phyloP scores from a whole-genome alignment of 2,888 invertebrate species.

The Drosophila ustulata region DNA sequence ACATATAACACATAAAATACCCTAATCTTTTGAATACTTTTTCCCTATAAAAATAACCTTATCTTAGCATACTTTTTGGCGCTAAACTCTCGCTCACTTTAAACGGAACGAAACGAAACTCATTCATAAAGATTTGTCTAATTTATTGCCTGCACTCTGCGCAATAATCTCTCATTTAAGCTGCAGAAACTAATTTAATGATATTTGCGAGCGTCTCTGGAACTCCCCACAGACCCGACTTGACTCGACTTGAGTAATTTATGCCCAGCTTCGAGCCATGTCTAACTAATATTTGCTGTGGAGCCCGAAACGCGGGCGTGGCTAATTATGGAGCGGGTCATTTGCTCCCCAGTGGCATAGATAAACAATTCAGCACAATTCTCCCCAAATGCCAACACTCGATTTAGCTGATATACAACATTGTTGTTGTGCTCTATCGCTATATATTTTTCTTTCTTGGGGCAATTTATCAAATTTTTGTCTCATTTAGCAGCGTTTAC shows the following conservation, averaged over 20 bases:
- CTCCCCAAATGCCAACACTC: slow-evolving; percentile 19
- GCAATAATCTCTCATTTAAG: slow-evolving; percentile 75
- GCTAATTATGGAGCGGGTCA: slow-evolving; percentile 66
- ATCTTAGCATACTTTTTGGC: slow-evolving; percentile 13
- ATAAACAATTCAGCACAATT: slow-evolving; percentile 40
- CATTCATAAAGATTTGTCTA: slow-evolving; percentile 76
- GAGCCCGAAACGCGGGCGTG: slow-evolving; percentile 37
- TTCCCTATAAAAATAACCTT: too few species aligned
- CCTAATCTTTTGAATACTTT: too few species aligned
- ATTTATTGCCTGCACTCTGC: slow-evolving; percentile 65
- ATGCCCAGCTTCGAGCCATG: slow-evolving; percentile 26
- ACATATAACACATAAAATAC: too few species aligned
- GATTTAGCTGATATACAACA: slow-evolving; percentile 22
- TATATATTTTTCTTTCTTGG: not conserved
- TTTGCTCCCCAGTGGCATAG: slow-evolving; percentile 42
- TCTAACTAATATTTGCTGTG: slow-evolving; percentile 54
- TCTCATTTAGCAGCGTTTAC: slow-evolving; percentile 60
- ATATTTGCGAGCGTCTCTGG: slow-evolving; percentile 50
- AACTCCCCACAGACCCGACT: slow-evolving; percentile 38
- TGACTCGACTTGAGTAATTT: slow-evolving; percentile 44
- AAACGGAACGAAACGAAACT: slow-evolving; percentile 17
- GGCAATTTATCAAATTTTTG: slow-evolving; percentile 75
- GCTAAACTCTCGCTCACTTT: slow-evolving; percentile 11
- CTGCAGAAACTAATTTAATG: slow-evolving; percentile 75
- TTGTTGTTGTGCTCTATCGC: slow-evolving; percentile 4